Conservation (phyloP, 2,797 vertebrate genomes). For the Gobionotothen gibberifrons region DNA sequence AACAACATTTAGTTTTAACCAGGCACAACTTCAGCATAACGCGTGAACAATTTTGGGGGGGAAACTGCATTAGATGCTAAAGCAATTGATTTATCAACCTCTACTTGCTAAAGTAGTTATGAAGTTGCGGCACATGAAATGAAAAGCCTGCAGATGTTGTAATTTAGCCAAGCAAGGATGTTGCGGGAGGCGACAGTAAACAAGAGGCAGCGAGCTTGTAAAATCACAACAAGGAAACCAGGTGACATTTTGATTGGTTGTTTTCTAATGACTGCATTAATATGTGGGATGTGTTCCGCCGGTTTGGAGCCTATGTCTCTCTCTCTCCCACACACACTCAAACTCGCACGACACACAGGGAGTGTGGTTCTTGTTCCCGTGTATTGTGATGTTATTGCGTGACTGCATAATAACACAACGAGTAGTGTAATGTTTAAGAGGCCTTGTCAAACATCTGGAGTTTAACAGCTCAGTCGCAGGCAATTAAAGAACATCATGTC, state of each 20-base stretch:
- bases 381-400: slow-evolving; percentile 62
- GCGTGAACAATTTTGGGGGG: slow-evolving; percentile 23
- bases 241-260: slow-evolving; percentile 86
- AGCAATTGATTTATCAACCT: slow-evolving; percentile 75
- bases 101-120: slow-evolving; percentile 75
- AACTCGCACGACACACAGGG: slow-evolving; percentile 26
- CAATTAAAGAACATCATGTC: slow-evolving; percentile 96
- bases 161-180: slow-evolving; percentile 83
- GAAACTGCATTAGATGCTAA: slow-evolving; percentile 29
- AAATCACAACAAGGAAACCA: slow-evolving; percentile 81
- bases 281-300: slow-evolving; percentile 79
- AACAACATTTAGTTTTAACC: slow-evolving; percentile 16
- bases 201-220: slow-evolving; percentile 81
- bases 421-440: slow-evolving; percentile 81
- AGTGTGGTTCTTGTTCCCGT: slow-evolving; percentile 40
- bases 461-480: slow-evolving; percentile 97
- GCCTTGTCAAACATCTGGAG: slow-evolving; percentile 95
- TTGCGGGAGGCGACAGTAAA: slow-evolving; percentile 80
- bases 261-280: slow-evolving; percentile 85
- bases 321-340: slow-evolving; percentile 19
- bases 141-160: slow-evolving; percentile 85
- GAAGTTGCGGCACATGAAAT: slow-evolving; percentile 80
- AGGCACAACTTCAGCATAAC: slow-evolving; percentile 24
- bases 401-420: slow-evolving; percentile 71
- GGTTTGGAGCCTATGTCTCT: slow-evolving; percentile 48